Evolutionary conservation across 2,113 vertebrate genomes (phyloP).

Genomic region (Octodon degus): DNA sequence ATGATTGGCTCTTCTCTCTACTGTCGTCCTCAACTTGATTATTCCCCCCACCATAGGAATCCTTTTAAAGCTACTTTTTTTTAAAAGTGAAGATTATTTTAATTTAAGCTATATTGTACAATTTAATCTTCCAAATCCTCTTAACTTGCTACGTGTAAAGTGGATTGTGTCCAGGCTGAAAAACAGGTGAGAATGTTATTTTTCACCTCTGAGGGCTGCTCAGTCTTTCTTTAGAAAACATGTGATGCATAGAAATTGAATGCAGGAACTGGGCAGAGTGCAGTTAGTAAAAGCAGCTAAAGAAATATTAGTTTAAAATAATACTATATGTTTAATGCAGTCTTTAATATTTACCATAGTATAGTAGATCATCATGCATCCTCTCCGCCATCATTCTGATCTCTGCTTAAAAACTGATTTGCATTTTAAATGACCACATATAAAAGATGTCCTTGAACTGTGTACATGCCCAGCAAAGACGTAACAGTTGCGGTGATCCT

Average conservation of each 20-base stretch:
- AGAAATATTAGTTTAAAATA: background rate
- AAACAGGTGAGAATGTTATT: background rate
- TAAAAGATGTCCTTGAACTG: background rate
- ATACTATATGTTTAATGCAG: background rate
- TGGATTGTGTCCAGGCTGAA: background rate
- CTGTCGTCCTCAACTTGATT: background rate
- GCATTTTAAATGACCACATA: background rate
- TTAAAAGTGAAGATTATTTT: slow-evolving; percentile 25
- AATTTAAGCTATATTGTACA: background rate
- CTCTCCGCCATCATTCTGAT: background rate
- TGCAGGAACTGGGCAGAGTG: background rate
- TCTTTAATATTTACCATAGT: background rate
- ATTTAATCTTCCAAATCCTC: background rate
- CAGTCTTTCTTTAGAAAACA: background rate
- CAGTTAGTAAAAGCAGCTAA: background rate
- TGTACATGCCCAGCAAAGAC: background rate
- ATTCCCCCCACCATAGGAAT: background rate
- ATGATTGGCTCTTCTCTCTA: background rate
- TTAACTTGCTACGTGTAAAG: background rate
- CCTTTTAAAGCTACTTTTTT: background rate
- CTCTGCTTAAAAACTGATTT: slow-evolving; percentile 7
- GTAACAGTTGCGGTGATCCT: background rate
- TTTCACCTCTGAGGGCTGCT: background rate
- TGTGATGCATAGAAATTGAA: background rate
- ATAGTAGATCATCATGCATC: background rate